These are phyloP conservation scores for Strongylocentrotus purpuratus DNA, from an alignment of 35 echinoderm and acorn worm species.

Conservation along the genomic window DNA sequence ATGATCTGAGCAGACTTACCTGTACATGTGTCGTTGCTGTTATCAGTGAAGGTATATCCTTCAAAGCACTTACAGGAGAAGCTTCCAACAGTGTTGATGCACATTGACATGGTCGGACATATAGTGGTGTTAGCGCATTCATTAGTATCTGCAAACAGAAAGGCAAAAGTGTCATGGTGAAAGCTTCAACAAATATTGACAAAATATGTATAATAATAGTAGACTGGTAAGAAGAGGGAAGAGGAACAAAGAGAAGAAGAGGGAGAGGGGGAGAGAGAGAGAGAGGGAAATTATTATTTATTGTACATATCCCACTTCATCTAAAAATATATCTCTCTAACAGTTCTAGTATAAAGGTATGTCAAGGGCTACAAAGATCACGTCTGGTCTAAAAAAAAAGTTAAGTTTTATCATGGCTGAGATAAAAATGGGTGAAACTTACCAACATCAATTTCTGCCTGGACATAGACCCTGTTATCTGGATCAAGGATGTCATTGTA, in stretches of 20 bases:
- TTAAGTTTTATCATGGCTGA: background rate
- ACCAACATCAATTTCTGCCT: background rate
- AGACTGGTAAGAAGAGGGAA: background rate
- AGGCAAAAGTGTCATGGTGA: background rate
- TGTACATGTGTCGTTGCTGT: slow-evolving; percentile 48
- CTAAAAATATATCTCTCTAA: background rate
- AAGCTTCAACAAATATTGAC: background rate
- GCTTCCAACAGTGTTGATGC: slow-evolving; percentile 62
- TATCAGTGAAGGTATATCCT: slow-evolving; percentile 49
- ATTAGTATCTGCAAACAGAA: slow-evolving; percentile 64
- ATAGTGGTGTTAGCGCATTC: slow-evolving; percentile 57
- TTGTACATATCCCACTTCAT: background rate
- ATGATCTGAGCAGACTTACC: slow-evolving; percentile 52
- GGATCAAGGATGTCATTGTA: background rate
- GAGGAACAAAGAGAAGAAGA: background rate
- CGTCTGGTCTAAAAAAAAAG: background rate
- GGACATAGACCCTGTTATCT: slow-evolving; percentile 24
- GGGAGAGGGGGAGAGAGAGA: background rate
- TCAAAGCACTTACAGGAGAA: slow-evolving; percentile 58
- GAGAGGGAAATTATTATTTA: background rate
- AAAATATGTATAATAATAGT: background rate
- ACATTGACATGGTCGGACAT: slow-evolving; percentile 61
- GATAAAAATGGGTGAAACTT: background rate
- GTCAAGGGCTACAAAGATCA: background rate
- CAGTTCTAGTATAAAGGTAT: background rate